Percentiles rank a stretch among this genome's conserved stretches.
phyloP scores from a whole-genome alignment of 2,797 vertebrate genomes.

The Geotrypetes seraphini region DNA sequence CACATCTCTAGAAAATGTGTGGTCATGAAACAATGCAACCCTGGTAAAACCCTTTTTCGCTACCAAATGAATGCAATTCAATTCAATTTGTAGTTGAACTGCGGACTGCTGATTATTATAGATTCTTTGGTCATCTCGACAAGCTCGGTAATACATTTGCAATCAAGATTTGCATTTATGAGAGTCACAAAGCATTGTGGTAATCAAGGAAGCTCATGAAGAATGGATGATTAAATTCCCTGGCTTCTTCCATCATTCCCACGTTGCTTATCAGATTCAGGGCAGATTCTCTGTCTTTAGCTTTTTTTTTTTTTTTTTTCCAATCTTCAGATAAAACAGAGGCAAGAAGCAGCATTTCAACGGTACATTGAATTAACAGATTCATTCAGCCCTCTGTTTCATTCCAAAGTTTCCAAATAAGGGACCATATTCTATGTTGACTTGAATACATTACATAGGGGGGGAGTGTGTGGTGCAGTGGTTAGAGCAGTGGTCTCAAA shows the following conservation, averaged over 20 bases:
- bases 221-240: neutral
- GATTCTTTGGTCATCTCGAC: neutral
- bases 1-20: slow-evolving; percentile 1
- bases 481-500: no score
- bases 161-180: neutral
- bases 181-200: neutral
- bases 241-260: neutral
- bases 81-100: neutral
- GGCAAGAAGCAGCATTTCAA: no score
- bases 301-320: no score
- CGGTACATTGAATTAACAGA: no score
- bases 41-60: neutral
- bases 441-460: no score
- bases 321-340: neutral
- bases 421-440: no score
- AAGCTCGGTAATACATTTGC: neutral
- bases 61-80: neutral
- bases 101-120: neutral
- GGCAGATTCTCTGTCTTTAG: fast-evolving
- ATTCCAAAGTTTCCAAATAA: no score
- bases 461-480: no score
- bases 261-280: neutral
- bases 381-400: no score
- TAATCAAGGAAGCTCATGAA: neutral
- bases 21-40: neutral